A percentile compares a stretch with the other conserved stretches of the same genome.
Conservation (phyloP, 2,888 invertebrate genomes). For the Kryphioiulus occultus region DNA sequence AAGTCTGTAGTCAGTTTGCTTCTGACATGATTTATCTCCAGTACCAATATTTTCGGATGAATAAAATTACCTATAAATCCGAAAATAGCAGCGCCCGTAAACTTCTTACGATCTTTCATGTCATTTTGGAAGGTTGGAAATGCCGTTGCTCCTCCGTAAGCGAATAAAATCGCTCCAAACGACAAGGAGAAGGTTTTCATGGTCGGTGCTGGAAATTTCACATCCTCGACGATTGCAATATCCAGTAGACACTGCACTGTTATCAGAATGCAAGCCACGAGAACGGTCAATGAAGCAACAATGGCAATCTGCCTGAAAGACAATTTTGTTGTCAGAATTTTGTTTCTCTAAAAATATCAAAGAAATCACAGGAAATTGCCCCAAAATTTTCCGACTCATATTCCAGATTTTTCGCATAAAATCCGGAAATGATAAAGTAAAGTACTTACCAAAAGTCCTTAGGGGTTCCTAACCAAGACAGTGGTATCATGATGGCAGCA, state of each 20-base stretch:
- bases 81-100: slow-evolving; percentile 70
- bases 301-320: slow-evolving; percentile 70
- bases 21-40: too few species aligned
- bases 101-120: slow-evolving; percentile 73
- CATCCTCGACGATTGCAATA: slow-evolving; percentile 31
- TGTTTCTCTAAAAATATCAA: not conserved
- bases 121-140: slow-evolving; percentile 83
- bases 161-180: slow-evolving; percentile 75
- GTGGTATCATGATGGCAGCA: slow-evolving; percentile 69
- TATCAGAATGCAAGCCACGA: slow-evolving; percentile 71
- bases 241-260: slow-evolving; percentile 71
- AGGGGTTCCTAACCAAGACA: slow-evolving; percentile 74
- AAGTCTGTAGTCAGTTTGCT: too few species aligned
- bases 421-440: not conserved
- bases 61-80: slow-evolving; percentile 69
- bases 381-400: too few species aligned
- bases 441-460: slow-evolving; percentile 74
- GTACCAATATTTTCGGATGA: too few species aligned
- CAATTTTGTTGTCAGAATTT: not conserved
- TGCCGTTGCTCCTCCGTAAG: slow-evolving; percentile 76
- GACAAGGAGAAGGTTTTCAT: slow-evolving; percentile 73
- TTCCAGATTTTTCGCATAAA: not conserved
- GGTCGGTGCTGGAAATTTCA: slow-evolving; percentile 62
- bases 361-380: too few species aligned
- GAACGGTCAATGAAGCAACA: slow-evolving; percentile 71